Base-by-base conservation (phyloP, 2,888 invertebrate species). In the Limnephilus rhombicus region DNA sequence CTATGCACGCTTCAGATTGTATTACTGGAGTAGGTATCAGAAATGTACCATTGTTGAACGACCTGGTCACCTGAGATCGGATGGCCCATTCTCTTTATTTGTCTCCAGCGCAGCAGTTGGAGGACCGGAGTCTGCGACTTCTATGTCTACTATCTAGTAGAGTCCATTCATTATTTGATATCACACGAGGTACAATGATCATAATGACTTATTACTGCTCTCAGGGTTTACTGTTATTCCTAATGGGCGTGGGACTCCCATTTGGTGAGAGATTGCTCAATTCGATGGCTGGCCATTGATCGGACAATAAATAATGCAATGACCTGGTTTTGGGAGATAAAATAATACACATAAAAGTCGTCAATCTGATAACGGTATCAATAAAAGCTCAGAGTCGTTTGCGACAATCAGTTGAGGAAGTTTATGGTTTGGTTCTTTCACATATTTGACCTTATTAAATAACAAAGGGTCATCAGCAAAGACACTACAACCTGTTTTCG, bases 261-360 rank as follows among this genome's bases (percentile, higher is more conserved):
- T 86, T 86, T 45, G 86, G 86, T 45, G 86, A 11, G 37, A 45
- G 41, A 49, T 86, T 86, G 86, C 86, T 86, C 45, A 86, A 86
- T 49, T 29, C 49, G n/a, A 29, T 41, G 29, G 45, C 41, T 29
- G 86, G 24, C 29, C n/a, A 49, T 11, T 37, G 45, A 86, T 86
- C 31, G 29, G n/a, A 45, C 45, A 41, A 45, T 29, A 41, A 41
- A 45, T 29, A 41, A 41, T n/a, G 15, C n/a, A n/a, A n/a, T 85
- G 49, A 49, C 86, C 49, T 86, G 86, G 45, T 86, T 86, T 41
- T 86, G 5, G 29, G n/a, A 24, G 49, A 86, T 86, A 68, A 68
- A 68, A 68, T 68, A 24, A 12, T 9, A 68, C 68, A 24, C 24
- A 7, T 68, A 5, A 68, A 68, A 68, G 68, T 68, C 68, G 68